Conservation (phyloP, 2,797 vertebrate genomes). For the Eulemur albifrons region DNA sequence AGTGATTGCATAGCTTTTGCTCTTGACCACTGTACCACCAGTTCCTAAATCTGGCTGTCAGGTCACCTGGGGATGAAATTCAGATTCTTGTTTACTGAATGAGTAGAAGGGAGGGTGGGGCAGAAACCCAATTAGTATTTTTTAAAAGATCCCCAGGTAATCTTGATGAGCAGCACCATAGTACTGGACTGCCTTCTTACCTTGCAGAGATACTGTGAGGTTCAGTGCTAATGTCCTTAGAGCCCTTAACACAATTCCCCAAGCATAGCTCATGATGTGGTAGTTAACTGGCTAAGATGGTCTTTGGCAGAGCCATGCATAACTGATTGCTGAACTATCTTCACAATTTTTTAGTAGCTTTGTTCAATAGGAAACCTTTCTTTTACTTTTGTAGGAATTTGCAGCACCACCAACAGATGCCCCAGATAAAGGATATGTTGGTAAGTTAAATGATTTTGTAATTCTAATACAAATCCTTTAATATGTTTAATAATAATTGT, state of each 20-base stretch:
- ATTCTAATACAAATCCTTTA: conserved; percentile 10
- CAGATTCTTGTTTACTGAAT: background rate
- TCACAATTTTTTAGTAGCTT: background rate
- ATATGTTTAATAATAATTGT: background rate
- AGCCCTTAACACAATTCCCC: background rate
- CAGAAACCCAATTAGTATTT: background rate
- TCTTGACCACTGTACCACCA: background rate
- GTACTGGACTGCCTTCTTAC: background rate
- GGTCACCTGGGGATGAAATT: background rate
- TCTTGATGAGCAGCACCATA: background rate
- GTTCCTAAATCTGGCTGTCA: background rate
- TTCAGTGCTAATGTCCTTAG: background rate
- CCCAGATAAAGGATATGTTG: conserved; percentile 93
- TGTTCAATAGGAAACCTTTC: conserved; percentile 25
- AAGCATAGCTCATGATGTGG: background rate
- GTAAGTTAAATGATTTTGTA: conserved; percentile 82
- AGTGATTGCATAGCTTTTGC: background rate
- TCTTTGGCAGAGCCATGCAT: background rate
- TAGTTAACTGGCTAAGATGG: background rate
- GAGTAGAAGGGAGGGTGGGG: background rate
- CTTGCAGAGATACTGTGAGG: background rate
- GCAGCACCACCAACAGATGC: conserved; percentile 89
- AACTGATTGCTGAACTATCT: background rate
- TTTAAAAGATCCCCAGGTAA: background rate
- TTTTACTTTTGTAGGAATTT: conserved; percentile 89